Evolutionary conservation across 1,140 invertebrate genomes (phyloP), one percentile per base, ranked within the genome.

Genomic region (Pachypeltis micranthus): DNA sequence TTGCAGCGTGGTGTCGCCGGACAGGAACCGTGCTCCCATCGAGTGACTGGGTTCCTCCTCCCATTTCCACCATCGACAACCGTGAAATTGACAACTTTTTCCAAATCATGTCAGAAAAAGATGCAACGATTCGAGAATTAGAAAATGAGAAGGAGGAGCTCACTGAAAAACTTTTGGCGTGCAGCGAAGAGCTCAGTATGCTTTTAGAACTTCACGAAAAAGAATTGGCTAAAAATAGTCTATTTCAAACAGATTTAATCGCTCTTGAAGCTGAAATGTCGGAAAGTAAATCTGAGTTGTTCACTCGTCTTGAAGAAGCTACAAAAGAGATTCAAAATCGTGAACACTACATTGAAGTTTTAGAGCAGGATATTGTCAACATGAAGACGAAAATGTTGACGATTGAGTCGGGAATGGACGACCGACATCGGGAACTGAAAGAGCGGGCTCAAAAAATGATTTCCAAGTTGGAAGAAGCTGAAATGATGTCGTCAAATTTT

Each of bases 321-420:
- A 65, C 67, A 24, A 81, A 81, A 2, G 88, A 87, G 73, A 70
- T 88, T 23, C 82, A 86, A 70, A 84, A 88, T 72, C 73, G 83
- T 57, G 83, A 87, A 67, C 77, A 84, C 10, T 84, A 85, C 66
- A 83, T 87, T 47, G 85, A 88, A 71, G 83, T 79, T 58, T 74
- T 88, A 47, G 83, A 88, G 67, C 74, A 77, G 19, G 85, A 88
- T 66, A 74, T 85, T n/a, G 72, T 71, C 0, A 82, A 82, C 62
- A 81, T 81, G 28, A 83, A 82, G 65, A 78, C 77, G 2, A 78
- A 78, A 66, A 78, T 81, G 57, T 72, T 72, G n/a, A 75, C 76
- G 4, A 74, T 85, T 1, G 80, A 85, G 72, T 77, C 77, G 21
- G 69, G 70, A 1, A 76, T 83, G 70, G 79, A 82, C 64, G 76